Evolutionary conservation across 2,888 invertebrate species (phyloP).

Genomic region (Bembecia ichneumoniformis): DNA sequence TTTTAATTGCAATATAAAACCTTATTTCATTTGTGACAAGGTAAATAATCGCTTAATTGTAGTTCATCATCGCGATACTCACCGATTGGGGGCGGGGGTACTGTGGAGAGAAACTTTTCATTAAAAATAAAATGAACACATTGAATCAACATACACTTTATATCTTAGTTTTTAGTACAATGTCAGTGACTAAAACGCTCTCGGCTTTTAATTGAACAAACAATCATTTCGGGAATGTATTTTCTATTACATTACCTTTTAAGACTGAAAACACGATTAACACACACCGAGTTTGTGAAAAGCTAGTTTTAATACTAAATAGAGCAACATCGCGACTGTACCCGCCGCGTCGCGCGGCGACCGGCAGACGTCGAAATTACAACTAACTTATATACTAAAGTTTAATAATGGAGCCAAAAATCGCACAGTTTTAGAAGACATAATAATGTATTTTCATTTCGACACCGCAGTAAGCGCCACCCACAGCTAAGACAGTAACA

Average conservation of each 20-base stretch:
- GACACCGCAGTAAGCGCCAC: conserved; percentile 1
- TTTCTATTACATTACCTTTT: not conserved
- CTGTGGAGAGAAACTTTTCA: conserved; percentile 61
- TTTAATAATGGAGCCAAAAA: not conserved
- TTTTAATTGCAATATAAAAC: no score
- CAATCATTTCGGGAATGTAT: conserved; percentile 43
- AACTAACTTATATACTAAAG: not conserved
- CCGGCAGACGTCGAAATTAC: not conserved
- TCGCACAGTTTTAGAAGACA: not conserved
- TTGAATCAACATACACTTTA: conserved; percentile 71
- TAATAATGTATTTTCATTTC: no score
- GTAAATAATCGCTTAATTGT: no score
- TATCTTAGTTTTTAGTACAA: conserved; percentile 69
- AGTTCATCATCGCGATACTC: conserved; percentile 35
- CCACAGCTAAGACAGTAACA: conserved; percentile 19
- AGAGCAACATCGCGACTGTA: not conserved
- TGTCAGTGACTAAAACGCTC: conserved; percentile 27
- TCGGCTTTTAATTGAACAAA: conserved; percentile 38
- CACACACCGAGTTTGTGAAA: conserved; percentile 43
- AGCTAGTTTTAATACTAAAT: conserved; percentile 37
- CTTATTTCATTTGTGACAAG: no score
- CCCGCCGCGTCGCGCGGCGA: not conserved
- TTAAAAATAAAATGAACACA: conserved; percentile 69
- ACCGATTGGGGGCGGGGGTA: conserved; percentile 43
- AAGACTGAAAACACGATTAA: conserved; percentile 11